These are phyloP conservation scores for Hippasteria phrygiana DNA, from an alignment of 53 echinoderm and acorn worm genomes.

Conservation along the genomic window DNA sequence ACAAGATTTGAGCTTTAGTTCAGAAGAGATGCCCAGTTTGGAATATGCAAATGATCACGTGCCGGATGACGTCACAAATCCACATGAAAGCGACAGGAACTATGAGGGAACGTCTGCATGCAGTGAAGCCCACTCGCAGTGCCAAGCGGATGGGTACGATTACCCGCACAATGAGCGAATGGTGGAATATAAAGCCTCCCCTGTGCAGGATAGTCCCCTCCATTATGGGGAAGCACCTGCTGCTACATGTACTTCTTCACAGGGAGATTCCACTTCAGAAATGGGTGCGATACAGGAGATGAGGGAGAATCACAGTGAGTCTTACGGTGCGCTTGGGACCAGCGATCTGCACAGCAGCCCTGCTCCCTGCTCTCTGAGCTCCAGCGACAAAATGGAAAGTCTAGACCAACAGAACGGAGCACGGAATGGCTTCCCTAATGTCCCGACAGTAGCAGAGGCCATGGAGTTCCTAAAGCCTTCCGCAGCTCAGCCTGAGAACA, in stretches of 20 bases:
- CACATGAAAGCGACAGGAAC: not conserved
- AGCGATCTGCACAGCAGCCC: constrained; percentile 4
- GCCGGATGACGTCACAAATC: not conserved
- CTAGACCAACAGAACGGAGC: constrained; percentile 48
- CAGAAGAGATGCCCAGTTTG: constrained; percentile 42
- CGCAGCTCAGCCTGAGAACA: constrained; percentile 38
- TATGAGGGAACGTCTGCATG: not conserved
- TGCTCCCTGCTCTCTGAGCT: constrained; percentile 32
- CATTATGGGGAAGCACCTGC: constrained; percentile 12
- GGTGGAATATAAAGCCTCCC: constrained; percentile 57
- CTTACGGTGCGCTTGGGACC: not conserved
- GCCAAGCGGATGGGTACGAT: not conserved
- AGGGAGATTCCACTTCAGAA: constrained; percentile 45
- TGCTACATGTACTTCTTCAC: not conserved
- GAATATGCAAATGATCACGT: not conserved
- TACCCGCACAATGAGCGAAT: constrained; percentile 33
- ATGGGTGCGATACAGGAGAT: not conserved
- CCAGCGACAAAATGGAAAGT: constrained; percentile 52
- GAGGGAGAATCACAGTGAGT: constrained; percentile 9
- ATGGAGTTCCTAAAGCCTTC: constrained; percentile 63
- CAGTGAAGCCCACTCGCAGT: not conserved
- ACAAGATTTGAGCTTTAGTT: not conserved
- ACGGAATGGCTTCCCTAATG: constrained; percentile 33
- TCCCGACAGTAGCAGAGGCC: constrained; percentile 38
- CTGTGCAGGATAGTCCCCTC: constrained; percentile 18